A percentile compares a stretch with the other conserved stretches of the same genome.
Conservation (phyloP, 2,888 invertebrate genomes). For the Apamea monoglypha region DNA sequence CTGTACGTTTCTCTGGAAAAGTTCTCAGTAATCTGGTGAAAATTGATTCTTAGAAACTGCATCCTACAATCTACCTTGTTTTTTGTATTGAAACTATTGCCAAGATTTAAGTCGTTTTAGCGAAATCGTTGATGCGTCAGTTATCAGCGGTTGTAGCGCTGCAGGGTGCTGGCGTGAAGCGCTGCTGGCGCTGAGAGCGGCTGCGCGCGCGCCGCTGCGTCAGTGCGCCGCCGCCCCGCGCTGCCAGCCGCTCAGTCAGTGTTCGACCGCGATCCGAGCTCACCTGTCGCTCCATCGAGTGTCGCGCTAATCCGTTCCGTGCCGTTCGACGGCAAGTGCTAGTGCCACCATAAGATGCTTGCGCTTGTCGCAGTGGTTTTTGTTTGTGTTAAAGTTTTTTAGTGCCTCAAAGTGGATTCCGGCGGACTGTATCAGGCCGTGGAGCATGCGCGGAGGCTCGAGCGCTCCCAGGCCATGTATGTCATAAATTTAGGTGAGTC, state of each 20-base stretch:
- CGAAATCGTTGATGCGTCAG: slow-evolving; percentile 71
- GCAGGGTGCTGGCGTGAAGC: slow-evolving; percentile 53
- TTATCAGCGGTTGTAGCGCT: slow-evolving; percentile 64
- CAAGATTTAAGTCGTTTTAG: slow-evolving; percentile 78
- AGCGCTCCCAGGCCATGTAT: slow-evolving; percentile 90
- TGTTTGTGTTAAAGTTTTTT: slow-evolving; percentile 83
- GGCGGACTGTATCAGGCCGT: slow-evolving; percentile 88
- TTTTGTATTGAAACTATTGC: slow-evolving; percentile 74
- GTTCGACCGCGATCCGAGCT: slow-evolving; percentile 82
- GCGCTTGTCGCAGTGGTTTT: slow-evolving; percentile 84
- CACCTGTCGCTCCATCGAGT: slow-evolving; percentile 78
- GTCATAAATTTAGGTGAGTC: slow-evolving; percentile 90
- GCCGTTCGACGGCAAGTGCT: slow-evolving; percentile 81
- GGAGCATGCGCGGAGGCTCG: slow-evolving; percentile 89
- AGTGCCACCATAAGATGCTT: slow-evolving; percentile 86
- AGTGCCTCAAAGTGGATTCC: slow-evolving; percentile 89
- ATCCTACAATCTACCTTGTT: slow-evolving; percentile 68
- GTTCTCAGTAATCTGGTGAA: slow-evolving; percentile 64
- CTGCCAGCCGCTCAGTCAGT: slow-evolving; percentile 74
- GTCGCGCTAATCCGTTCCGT: slow-evolving; percentile 72
- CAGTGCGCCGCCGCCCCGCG: slow-evolving; percentile 63
- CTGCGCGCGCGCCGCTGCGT: slow-evolving; percentile 55
- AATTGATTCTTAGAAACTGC: slow-evolving; percentile 75
- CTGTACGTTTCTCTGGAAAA: slow-evolving; percentile 57
- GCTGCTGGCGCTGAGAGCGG: slow-evolving; percentile 56